phyloP scores from a whole-genome alignment of 1,140 invertebrate genomes.

The Atopsyche davidsoni region DNA sequence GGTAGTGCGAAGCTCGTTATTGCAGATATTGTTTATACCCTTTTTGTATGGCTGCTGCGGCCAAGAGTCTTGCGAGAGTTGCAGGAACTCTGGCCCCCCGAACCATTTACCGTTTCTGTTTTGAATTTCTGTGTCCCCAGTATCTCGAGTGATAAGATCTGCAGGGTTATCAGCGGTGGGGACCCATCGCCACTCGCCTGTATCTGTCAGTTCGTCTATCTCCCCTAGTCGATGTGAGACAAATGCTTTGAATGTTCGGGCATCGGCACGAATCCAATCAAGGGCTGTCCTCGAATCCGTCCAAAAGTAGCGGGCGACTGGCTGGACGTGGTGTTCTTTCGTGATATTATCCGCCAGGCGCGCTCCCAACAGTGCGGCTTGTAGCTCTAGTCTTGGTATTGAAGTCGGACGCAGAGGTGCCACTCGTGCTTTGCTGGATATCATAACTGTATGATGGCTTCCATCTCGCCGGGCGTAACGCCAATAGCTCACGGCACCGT shows the following conservation, averaged over 20 bases:
- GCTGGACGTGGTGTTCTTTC: slow-evolving; percentile 19
- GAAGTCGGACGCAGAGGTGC: slow-evolving; percentile 28
- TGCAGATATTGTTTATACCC: too few species aligned
- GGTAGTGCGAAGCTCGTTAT: too few species aligned
- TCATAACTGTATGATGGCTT: too few species aligned
- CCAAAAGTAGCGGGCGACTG: slow-evolving; percentile 26
- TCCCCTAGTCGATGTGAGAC: slow-evolving; percentile 32
- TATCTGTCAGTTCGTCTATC: slow-evolving; percentile 31
- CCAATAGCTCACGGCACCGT: too few species aligned
- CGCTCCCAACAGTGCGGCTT: slow-evolving; percentile 31
- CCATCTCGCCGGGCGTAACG: too few species aligned
- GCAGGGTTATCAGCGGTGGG: slow-evolving; percentile 33
- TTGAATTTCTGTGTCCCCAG: not conserved
- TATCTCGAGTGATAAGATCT: slow-evolving; percentile 30
- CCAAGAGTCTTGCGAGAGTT: too few species aligned
- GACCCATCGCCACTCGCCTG: slow-evolving; percentile 32
- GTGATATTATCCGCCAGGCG: slow-evolving; percentile 19
- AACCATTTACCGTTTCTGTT: not conserved
- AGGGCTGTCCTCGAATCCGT: slow-evolving; percentile 33
- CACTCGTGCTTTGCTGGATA: slow-evolving; percentile 27
- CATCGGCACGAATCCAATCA: slow-evolving; percentile 32
- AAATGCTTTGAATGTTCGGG: slow-evolving; percentile 29
- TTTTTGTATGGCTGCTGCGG: too few species aligned
- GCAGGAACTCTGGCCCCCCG: slow-evolving; percentile 9
- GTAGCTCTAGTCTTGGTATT: slow-evolving; percentile 32